Evolutionary conservation across 2,888 invertebrate species (phyloP), one percentile per base, ranked within the genome.

Genomic region (Ptilodon capucinus): DNA sequence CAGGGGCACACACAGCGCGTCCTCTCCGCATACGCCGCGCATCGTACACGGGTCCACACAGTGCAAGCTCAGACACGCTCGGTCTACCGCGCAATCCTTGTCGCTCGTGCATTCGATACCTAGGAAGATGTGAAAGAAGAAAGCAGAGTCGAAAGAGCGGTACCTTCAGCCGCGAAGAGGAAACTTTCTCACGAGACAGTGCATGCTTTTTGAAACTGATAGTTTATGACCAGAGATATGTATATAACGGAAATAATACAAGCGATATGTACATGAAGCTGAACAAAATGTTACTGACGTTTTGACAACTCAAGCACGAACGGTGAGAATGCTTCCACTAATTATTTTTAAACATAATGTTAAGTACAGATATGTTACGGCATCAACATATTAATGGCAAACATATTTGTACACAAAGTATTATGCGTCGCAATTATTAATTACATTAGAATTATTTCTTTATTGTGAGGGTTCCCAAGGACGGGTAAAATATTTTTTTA

Each of bases 11-110:
- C 98, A 98, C 57, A 97, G 92, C 57, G 98, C 97, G 87, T 97
- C 97, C 74, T 94, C 93, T 65, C 97, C 97, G 84, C 98, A 98
- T 65, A 95, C 96, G 73, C 95, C 97, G 72, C 96, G 94, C 78
- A 97, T 93, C 77, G 94, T 94, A 92, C 97, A 98, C 63, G 97
- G 97, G 91, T 97, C 97, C 89, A 95, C 93, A 91, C 97, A 98
- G 91, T 96, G 95, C 89, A 95, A 94, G 92, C 96, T 95, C 91
- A 97, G 94, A 92, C 97, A 98, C 84, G 97, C 95, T 92, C 96
- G 96, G 92, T 97, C 97, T 91, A 95, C 95, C 68, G 96, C 95
- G 92, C 97, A 98, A 92, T 97, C 97, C 92, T 94, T 93, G 93
- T 97, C 97, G 91, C 94, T 94, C 92, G 94, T 94, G 92, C 97